A percentile compares a stretch with the other conserved stretches of the same genome.
Evolutionary conservation across 1,140 invertebrate species (phyloP).

Genomic region (Acromyrmex heyeri): DNA sequence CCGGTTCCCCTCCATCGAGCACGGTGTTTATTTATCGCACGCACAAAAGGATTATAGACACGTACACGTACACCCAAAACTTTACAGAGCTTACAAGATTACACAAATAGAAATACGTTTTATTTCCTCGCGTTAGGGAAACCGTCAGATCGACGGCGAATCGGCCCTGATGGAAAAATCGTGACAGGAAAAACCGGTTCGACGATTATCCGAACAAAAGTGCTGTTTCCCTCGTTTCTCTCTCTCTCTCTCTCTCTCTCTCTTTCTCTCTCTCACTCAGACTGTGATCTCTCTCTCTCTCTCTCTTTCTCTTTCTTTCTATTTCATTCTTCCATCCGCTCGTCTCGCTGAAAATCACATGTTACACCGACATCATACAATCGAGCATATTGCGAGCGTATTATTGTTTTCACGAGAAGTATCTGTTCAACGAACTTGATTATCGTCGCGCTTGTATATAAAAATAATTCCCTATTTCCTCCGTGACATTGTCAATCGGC

Average conservation of each 20-base stretch:
- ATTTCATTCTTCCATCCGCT: conserved; percentile 50
- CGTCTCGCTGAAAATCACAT: conserved; percentile 48
- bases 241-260: conserved; percentile 7
- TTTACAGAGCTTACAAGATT: conserved; percentile 80
- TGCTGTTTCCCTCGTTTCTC: background rate
- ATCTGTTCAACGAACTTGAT: conserved; percentile 77
- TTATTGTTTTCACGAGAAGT: conserved; percentile 59
- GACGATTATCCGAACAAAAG: conserved; percentile 35
- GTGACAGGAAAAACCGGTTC: conserved; percentile 14
- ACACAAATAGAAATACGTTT: conserved; percentile 78
- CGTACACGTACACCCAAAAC: conserved; percentile 82
- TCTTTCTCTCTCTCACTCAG: conserved; percentile 1
- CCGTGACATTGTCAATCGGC: conserved; percentile 52
- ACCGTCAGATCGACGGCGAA: conserved; percentile 63
- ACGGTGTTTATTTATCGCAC: conserved; percentile 62
- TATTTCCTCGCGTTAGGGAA: conserved; percentile 61
- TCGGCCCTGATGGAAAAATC: background rate
- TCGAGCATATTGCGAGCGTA: conserved; percentile 52
- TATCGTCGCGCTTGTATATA: conserved; percentile 82
- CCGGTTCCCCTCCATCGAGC: conserved; percentile 61
- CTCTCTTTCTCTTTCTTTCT: background rate
- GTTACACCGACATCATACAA: conserved; percentile 44
- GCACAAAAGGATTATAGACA: conserved; percentile 79
- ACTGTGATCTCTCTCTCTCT: conserved; percentile 45
- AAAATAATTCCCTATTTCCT: conserved; percentile 83